Percentiles rank a stretch among this genome's conserved stretches.
Evolutionary conservation across 2,888 invertebrate genomes (phyloP).

Genomic region (Drosophila falleni): DNA sequence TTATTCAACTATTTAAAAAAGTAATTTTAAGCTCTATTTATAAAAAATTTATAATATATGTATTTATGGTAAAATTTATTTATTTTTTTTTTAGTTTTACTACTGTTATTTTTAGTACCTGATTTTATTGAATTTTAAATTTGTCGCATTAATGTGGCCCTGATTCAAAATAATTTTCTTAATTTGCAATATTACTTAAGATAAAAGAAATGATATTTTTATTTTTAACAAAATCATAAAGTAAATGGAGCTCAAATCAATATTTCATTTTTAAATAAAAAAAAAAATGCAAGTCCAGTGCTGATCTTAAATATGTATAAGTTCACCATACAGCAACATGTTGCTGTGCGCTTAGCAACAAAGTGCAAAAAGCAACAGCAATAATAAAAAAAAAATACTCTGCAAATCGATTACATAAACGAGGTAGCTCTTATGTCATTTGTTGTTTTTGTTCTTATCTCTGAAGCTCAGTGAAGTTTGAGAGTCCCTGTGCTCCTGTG

Average conservation of each 20-base stretch:
- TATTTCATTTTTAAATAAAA: too few species aligned
- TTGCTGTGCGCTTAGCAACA: not conserved
- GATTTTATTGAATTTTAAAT: too few species aligned
- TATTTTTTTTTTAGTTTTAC: too few species aligned
- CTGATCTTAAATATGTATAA: not conserved
- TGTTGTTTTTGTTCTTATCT: not conserved
- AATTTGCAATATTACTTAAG: too few species aligned
- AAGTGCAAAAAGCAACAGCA: not conserved
- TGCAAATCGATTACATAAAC: too few species aligned
- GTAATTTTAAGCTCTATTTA: too few species aligned
- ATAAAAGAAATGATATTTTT: not conserved
- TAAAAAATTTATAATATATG: too few species aligned
- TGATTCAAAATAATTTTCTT: too few species aligned
- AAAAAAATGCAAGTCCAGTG: not conserved
- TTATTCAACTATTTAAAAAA: not conserved
- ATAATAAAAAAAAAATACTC: not conserved
- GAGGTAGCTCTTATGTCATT: not conserved
- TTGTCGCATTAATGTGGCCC: too few species aligned
- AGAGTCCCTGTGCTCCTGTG: slow-evolving; percentile 20
- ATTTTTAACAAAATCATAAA: not conserved
- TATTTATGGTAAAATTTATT: too few species aligned
- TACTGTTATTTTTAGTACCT: too few species aligned
- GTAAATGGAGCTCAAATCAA: not conserved
- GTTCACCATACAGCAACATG: not conserved
- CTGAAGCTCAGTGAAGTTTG: slow-evolving; percentile 40